These are phyloP conservation scores for Oxygymnocypris stewartii DNA, from an alignment of 2,113 vertebrate genomes.

Conservation along the genomic window DNA sequence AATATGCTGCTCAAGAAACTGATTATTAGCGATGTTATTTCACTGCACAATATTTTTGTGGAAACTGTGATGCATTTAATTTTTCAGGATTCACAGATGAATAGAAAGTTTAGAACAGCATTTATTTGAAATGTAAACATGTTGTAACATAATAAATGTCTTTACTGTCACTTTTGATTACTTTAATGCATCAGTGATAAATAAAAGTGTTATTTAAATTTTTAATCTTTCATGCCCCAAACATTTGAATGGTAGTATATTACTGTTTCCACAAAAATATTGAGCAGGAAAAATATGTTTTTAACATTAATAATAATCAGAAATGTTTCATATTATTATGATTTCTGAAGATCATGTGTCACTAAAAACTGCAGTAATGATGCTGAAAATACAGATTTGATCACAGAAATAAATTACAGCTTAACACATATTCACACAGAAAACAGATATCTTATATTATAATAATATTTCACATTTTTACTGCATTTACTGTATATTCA, in stretches of 20 bases:
- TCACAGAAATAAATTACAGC: neutral
- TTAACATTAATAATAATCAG: neutral
- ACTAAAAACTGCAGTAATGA: neutral
- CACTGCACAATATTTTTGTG: no score
- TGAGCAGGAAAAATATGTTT: neutral
- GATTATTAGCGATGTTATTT: neutral
- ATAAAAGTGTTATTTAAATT: neutral
- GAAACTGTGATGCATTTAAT: no score
- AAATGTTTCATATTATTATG: neutral
- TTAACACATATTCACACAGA: neutral
- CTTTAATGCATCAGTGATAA: neutral
- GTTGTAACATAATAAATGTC: neutral
- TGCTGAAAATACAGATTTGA: neutral
- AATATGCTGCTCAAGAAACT: neutral
- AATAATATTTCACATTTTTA: neutral
- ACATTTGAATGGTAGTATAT: neutral
- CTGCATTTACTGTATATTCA: neutral
- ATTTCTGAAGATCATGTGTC: neutral
- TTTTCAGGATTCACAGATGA: no score
- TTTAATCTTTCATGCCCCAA: neutral
- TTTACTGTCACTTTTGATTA: neutral
- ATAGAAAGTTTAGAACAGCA: no score
- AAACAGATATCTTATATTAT: fast-evolving
- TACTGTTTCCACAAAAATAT: neutral
- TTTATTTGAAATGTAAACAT: neutral